Evolutionary conservation across 2,797 vertebrate species (phyloP).

Genomic region (Hippocampus kuda): DNA sequence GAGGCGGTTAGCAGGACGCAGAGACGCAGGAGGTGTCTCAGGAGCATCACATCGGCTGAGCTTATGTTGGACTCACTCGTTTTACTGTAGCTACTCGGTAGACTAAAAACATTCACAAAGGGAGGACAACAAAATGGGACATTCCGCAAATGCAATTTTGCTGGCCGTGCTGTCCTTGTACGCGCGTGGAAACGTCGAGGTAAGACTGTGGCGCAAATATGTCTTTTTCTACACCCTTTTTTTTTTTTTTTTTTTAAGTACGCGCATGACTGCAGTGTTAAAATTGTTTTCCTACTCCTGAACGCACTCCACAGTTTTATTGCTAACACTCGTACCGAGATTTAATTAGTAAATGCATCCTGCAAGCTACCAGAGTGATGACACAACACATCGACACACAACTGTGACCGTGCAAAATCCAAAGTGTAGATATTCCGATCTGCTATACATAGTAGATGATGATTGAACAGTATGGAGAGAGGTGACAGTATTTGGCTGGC

Average conservation of each 20-base stretch:
- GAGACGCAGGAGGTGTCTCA: constrained; percentile 56
- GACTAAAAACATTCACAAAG: constrained; percentile 15
- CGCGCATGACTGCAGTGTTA: background rate
- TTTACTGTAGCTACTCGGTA: background rate
- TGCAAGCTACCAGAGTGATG: constrained; percentile 29
- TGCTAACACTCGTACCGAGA: constrained; percentile 37
- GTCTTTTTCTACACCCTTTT: background rate
- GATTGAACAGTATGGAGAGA: background rate
- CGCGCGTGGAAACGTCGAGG: constrained; percentile 64
- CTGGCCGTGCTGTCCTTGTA: constrained; percentile 65
- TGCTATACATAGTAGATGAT: background rate
- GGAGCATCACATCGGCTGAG: constrained; percentile 45
- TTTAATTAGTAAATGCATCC: constrained; percentile 51
- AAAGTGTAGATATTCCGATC: constrained; percentile 7
- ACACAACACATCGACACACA: constrained; percentile 13
- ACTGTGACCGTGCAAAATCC: constrained; percentile 5
- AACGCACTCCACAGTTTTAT: background rate
- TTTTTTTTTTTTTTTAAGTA: background rate
- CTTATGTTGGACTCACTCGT: constrained; percentile 38
- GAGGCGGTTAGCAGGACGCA: constrained; percentile 41
- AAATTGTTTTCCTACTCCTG: background rate
- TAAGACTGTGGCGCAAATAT: constrained; percentile 52
- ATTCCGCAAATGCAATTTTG: constrained; percentile 58
- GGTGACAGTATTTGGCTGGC: constrained; percentile 15
- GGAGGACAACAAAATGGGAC: constrained; percentile 65